Base-by-base conservation (phyloP, 2,888 invertebrate genomes). In the Tridacna gigas region DNA sequence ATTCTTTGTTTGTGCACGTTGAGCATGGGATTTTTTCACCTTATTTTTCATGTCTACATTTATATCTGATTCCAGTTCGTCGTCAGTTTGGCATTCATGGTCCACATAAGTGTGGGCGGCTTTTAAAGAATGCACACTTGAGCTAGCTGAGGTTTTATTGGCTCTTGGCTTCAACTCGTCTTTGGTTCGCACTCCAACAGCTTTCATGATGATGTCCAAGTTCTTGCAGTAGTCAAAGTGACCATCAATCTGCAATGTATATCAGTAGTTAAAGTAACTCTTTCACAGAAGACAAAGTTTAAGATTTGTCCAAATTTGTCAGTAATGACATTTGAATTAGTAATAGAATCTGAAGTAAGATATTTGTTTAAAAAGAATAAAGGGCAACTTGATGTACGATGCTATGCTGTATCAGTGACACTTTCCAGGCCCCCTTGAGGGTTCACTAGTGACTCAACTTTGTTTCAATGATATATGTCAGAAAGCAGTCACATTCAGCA, bases 141-240 rank as follows among this genome's bases (percentile, higher is more conserved):
- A 71, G 37, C 61, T 78, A 12, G 25, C n/a, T 12, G 65, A 51
- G 15, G 77, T 51, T 18, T 51, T 66, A 51, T 26, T 26, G 20
- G 66, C 9, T 15, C 26, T 37, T 5, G 77, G 73, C 63, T 82
- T 82, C 13, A 88, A 56, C 76, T 89, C 90, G 77, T 93, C 92
- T 45, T 89, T 88, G 0, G 94, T 94, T 48, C 92, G 83, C 3
- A 95, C 91, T 18, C 95, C 95, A 37, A 95, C 93, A 13, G 94
- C 92, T 82, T 95, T 95, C 83, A 96, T 92, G 74, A 96, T 95
- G 25, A 94, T 95, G 75, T 95, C 95, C 88, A 96, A 95, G 91
- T 96, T 96, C 61, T 95, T 95, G 60, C 95, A 95, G 92, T 96
- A 96, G 90, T 96, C 96, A 90, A 95, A 95, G 91, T 96, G 96